A percentile compares a stretch with the other conserved stretches of the same genome.
Evolutionary conservation across 2,888 invertebrate genomes (phyloP).

Genomic region (Schizotus pectinicornis): DNA sequence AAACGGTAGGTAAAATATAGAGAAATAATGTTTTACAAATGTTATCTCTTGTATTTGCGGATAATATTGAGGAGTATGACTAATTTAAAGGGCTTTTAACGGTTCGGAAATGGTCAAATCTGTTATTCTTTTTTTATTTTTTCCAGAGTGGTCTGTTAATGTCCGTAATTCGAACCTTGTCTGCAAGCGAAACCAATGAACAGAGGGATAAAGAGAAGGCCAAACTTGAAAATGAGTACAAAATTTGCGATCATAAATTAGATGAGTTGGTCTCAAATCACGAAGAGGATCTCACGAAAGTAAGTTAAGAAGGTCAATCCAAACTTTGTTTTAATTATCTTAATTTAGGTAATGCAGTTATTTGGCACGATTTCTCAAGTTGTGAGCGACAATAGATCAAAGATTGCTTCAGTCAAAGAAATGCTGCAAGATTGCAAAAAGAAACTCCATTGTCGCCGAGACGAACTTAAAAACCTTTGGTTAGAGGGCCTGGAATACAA

Average conservation of each 20-base stretch:
- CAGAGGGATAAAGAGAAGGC: slow-evolving; percentile 92
- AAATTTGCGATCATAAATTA: slow-evolving; percentile 85
- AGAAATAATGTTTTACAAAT: neutral
- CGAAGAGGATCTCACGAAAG: slow-evolving; percentile 85
- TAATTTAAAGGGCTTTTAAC: too few species aligned
- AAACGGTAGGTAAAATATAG: slow-evolving; percentile 69
- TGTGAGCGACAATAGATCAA: slow-evolving; percentile 77
- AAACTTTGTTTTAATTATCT: slow-evolving; percentile 8
- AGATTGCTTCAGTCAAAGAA: slow-evolving; percentile 79
- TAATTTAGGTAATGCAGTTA: slow-evolving; percentile 63
- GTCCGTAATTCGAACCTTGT: slow-evolving; percentile 93
- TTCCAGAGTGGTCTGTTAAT: slow-evolving; percentile 84
- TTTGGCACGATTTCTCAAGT: slow-evolving; percentile 79
- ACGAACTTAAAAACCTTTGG: slow-evolving; percentile 93
- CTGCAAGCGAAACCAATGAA: slow-evolving; percentile 92
- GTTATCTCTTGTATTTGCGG: too few species aligned
- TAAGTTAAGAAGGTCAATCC: slow-evolving; percentile 58
- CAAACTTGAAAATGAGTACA: slow-evolving; percentile 92
- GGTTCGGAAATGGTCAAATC: too few species aligned
- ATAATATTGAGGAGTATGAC: too few species aligned
- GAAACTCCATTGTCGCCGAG: slow-evolving; percentile 86
- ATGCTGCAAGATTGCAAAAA: slow-evolving; percentile 84
- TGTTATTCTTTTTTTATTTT: slow-evolving; percentile 27
- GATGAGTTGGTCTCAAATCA: slow-evolving; percentile 89
- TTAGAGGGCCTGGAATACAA: slow-evolving; percentile 96